These are phyloP conservation scores for Xylota segnis DNA, from an alignment of 2,888 invertebrate species.

Conservation along the genomic window DNA sequence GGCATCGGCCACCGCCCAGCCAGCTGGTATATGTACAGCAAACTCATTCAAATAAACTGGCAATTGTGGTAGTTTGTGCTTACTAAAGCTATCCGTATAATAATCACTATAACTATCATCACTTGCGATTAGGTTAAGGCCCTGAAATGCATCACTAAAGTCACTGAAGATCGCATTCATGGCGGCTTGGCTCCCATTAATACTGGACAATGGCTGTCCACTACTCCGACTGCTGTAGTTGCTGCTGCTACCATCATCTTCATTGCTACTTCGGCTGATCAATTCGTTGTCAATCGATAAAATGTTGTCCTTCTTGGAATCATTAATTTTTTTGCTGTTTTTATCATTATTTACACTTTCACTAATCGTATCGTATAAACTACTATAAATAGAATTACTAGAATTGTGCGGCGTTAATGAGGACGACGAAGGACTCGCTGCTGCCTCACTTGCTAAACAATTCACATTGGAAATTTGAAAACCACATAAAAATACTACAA, in stretches of 20 bases:
- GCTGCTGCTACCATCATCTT: slow-evolving; percentile 23
- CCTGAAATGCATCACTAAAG: slow-evolving; percentile 79
- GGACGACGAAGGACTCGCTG: slow-evolving; percentile 34
- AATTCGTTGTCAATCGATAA: slow-evolving; percentile 73
- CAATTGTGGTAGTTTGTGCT: slow-evolving; percentile 77
- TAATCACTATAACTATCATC: slow-evolving; percentile 78
- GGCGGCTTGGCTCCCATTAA: slow-evolving; percentile 73
- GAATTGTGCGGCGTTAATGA: slow-evolving; percentile 22
- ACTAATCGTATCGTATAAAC: slow-evolving; percentile 77
- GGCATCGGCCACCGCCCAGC: slow-evolving; percentile 88
- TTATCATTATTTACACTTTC: slow-evolving; percentile 79
- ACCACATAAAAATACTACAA: slow-evolving; percentile 78
- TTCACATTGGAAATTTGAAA: slow-evolving; percentile 77
- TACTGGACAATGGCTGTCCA: slow-evolving; percentile 28
- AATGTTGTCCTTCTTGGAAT: slow-evolving; percentile 65
- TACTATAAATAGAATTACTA: slow-evolving; percentile 58
- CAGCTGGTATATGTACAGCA: slow-evolving; percentile 93
- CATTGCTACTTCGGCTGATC: slow-evolving; percentile 55
- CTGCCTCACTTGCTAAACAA: slow-evolving; percentile 64
- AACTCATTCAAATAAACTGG: slow-evolving; percentile 92
- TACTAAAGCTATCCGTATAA: slow-evolving; percentile 74
- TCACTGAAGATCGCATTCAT: slow-evolving; percentile 79
- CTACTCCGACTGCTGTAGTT: slow-evolving; percentile 38
- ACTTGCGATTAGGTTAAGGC: slow-evolving; percentile 74
- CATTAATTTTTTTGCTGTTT: slow-evolving; percentile 67